Evolutionary conservation across 1,140 invertebrate genomes (phyloP), one percentile per base, ranked within the genome.

Genomic region (Papilio polyxenes): DNA sequence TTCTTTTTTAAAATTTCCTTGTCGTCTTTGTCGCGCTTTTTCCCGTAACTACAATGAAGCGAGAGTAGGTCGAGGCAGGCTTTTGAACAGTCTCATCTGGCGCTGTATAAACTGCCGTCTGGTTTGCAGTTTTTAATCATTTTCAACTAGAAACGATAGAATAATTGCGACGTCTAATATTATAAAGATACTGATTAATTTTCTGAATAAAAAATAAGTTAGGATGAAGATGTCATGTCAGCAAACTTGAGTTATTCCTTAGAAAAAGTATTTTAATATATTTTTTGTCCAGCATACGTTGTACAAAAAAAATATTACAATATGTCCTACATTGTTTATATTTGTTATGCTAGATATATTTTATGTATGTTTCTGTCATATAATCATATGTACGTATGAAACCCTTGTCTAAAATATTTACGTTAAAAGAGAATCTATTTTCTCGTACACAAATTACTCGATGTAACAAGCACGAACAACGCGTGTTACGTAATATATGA

Each of bases 11-110:
- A 59, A 59, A 81, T 77, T 81, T 83, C 81, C 79, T 74, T 76
- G 81, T 77, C 80, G 82, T 83, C 82, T 81, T 83, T 83, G 82
- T 83, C 79, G 48, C 75, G 74, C 78, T 44, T 81, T 81, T 83
- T 83, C 72, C 69, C 53, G 79, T 81, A 77, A 81, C 82, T 83
- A 81, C 80, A 83, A 83, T 83, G 82, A 83, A 80, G 82, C 51
- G 13, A 83, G 82, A 83, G 75, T 83, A 83, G 82, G 82, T 83
- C 82, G 79, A 75, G 78, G 75, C 48, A 75, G 72, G 69, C 82
- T 83, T 83, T 83, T 83, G 78, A 69, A 80, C 80, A 51, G 49
- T 53, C 75, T 76, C 44, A 49, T 75, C 75, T 81, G 56, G 62
- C 80, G 69, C 59, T 62, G 11, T 81, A 83, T 77, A 80, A 83